A percentile compares a stretch with the other conserved stretches of the same genome.
Evolutionary conservation across 2,888 invertebrate genomes (phyloP).

Genomic region (Eledona agricola): DNA sequence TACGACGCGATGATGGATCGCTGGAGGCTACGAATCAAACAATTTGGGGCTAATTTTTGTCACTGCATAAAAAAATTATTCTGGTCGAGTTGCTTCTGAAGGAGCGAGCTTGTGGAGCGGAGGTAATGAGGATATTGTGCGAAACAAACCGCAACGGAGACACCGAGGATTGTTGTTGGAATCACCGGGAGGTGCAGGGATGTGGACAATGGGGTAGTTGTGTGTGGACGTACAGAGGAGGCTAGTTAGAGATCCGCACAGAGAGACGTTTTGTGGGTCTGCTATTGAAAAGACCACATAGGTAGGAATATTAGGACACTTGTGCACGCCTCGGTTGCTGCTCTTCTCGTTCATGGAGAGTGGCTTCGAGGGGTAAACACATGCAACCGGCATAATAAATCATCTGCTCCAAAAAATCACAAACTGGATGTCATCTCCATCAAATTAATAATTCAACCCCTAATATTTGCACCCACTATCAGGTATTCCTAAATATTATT

Average conservation of each 20-base stretch:
- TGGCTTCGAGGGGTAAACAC: slow-evolving; percentile 31
- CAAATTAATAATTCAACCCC: slow-evolving; percentile 26
- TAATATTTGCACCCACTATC: slow-evolving; percentile 31
- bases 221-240: slow-evolving; percentile 37
- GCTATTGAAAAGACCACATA: slow-evolving; percentile 55
- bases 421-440: too few species aligned
- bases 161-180: slow-evolving; percentile 38
- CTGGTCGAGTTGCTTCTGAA: slow-evolving; percentile 31
- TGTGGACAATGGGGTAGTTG: slow-evolving; percentile 35
- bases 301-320: slow-evolving; percentile 59
- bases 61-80: slow-evolving; percentile 35
- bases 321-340: slow-evolving; percentile 50
- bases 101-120: slow-evolving; percentile 15
- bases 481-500: slow-evolving; percentile 24
- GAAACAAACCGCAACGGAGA: slow-evolving; percentile 38
- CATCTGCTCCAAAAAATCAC: too few species aligned
- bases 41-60: slow-evolving; percentile 22
- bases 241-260: slow-evolving; percentile 48
- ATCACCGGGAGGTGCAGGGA: slow-evolving; percentile 34
- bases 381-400: slow-evolving; percentile 32
- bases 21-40: slow-evolving; percentile 3
- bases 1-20: slow-evolving; percentile 27
- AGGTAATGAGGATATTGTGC: slow-evolving; percentile 22
- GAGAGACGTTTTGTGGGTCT: slow-evolving; percentile 46
- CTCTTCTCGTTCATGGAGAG: slow-evolving; percentile 22